Percentiles rank a stretch among this genome's conserved stretches.
phyloP scores from a whole-genome alignment of 1,140 invertebrate genomes.

The Macrobrachium rosenbergii region DNA sequence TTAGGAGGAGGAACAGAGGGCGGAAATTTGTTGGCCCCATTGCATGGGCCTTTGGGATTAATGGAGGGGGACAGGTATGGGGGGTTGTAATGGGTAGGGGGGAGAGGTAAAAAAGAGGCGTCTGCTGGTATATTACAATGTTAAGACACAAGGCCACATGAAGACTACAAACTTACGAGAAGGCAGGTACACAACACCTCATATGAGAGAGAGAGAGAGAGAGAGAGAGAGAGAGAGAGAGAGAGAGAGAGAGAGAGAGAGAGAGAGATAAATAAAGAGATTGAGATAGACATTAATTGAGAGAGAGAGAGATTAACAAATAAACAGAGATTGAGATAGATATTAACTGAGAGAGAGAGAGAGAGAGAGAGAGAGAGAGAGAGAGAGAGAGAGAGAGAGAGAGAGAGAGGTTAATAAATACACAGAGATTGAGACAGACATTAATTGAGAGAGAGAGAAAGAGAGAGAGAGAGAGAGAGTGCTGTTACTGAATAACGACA shows the following conservation, averaged over 20 bases:
- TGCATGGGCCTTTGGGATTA: neutral
- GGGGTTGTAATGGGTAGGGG: neutral
- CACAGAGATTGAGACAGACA: neutral
- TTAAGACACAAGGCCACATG: neutral
- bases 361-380: conserved; percentile 15
- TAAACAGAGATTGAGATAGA: no score
- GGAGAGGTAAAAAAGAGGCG: neutral
- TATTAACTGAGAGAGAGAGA: no score
- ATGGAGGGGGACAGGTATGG: neutral
- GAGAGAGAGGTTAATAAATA: no score
- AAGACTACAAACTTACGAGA: neutral
- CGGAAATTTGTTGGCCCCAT: no score
- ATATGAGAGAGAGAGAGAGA: conserved; percentile 12
- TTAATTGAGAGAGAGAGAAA: conserved; percentile 7
- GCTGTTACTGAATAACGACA: no score
- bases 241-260: conserved; percentile 27
- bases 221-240: conserved; percentile 2
- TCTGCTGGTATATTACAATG: neutral
- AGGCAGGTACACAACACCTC: neutral
- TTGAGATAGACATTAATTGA: no score
- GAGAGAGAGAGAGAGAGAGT: neutral
- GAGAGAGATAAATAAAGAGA: conserved; percentile 14
- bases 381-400: no score
- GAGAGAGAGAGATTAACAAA: conserved; percentile 8
- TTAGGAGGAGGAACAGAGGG: no score